Conservation (phyloP, 2,797 vertebrate genomes). For the Gallinago solitaria region DNA sequence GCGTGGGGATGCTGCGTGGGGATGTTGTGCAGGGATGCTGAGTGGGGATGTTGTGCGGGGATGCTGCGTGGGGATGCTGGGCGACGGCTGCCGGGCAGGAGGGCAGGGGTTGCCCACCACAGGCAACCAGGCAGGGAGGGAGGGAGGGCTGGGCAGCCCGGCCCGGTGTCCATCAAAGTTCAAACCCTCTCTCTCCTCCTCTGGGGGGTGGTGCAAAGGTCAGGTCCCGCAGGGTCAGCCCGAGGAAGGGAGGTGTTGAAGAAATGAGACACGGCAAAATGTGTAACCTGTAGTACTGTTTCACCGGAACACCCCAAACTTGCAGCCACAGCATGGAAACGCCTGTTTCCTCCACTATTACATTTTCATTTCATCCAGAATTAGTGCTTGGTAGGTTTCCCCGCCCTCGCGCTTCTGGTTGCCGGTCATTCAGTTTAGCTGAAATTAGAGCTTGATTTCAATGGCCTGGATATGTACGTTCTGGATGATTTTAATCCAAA, state of each 20-base stretch:
- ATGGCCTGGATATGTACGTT: background rate
- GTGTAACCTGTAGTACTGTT: accelerated
- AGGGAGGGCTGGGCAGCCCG: background rate
- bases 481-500: background rate
- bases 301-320: background rate
- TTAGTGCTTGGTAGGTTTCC: background rate
- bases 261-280: background rate
- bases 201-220: accelerated
- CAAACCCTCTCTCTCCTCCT: background rate
- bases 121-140: no score
- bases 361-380: background rate
- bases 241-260: accelerated
- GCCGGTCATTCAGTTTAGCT: background rate
- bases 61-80: background rate
- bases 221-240: background rate
- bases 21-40: no score
- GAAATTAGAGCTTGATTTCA: background rate
- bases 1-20: no score
- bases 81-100: background rate
- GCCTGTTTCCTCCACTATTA: background rate
- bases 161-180: background rate
- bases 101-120: no score
- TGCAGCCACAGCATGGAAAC: accelerated
- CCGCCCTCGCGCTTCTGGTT: background rate
- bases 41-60: background rate